These are phyloP conservation scores for Chaetorhynchus papuensis DNA, from an alignment of 2,113 vertebrate species.

Conservation along the genomic window DNA sequence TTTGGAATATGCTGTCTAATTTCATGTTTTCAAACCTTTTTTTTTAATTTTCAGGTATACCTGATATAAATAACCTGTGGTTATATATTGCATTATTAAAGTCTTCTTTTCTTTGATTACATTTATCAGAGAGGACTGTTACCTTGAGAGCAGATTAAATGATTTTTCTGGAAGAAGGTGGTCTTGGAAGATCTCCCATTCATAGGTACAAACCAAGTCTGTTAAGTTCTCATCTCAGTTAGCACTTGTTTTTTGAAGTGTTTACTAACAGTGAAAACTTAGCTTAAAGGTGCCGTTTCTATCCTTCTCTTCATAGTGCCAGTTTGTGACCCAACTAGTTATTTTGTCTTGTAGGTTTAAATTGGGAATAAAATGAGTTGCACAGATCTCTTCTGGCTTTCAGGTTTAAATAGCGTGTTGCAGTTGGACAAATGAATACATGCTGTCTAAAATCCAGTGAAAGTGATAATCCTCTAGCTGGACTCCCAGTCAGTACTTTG, in stretches of 20 bases:
- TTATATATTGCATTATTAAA: not conserved
- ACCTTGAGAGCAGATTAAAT: not conserved
- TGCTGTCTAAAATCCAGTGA: not conserved
- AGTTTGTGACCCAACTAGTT: not conserved
- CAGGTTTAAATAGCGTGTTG: not conserved
- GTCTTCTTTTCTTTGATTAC: not conserved
- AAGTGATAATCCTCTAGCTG: not conserved
- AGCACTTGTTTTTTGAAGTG: not conserved
- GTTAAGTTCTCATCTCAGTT: not conserved
- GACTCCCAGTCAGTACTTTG: not conserved
- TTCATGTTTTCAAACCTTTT: not conserved
- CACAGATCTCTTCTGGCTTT: not conserved
- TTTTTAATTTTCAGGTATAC: not conserved
- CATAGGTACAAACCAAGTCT: not conserved
- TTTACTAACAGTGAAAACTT: not conserved
- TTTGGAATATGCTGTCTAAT: not conserved
- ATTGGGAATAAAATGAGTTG: not conserved
- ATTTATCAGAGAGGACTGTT: not conserved
- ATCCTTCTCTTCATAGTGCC: not conserved
- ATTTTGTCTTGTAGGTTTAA: not conserved
- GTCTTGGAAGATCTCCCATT: not conserved
- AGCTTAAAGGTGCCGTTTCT: not conserved
- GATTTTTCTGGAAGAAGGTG: not conserved
- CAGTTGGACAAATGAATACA: not conserved
- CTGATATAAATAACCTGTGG: too few species aligned